phyloP scores from a whole-genome alignment of 2,888 invertebrate genomes.

The Amphimallon solstitiale region DNA sequence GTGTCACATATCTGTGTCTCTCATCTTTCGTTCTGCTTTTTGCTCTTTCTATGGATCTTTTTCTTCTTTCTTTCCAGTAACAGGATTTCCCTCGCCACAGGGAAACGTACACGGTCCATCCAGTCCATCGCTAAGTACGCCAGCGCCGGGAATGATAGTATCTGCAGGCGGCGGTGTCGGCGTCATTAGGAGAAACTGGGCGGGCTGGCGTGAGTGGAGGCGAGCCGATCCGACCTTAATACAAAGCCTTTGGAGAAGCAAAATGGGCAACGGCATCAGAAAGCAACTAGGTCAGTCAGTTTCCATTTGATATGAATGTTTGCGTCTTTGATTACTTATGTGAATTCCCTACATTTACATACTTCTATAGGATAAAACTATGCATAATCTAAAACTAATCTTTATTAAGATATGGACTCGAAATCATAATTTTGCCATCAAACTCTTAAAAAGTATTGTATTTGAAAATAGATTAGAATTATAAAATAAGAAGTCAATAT shows the following conservation, averaged over 20 bases:
- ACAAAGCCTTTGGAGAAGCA: conserved; percentile 78
- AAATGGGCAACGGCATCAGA: conserved; percentile 76
- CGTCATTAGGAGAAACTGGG: conserved; percentile 67
- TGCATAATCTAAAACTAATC: too few relatives aligned
- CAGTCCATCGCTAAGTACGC: conserved; percentile 65
- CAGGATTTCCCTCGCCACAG: conserved; percentile 65
- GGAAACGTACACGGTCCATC: conserved; percentile 69
- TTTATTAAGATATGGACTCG: too few relatives aligned
- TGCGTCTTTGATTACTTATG: neutral
- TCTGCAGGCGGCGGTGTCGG: conserved; percentile 66
- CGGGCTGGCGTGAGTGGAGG: conserved; percentile 76
- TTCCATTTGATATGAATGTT: neutral
- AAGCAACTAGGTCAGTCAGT: conserved; percentile 68
- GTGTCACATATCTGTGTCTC: too few relatives aligned
- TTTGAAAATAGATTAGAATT: too few relatives aligned
- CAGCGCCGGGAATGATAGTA: conserved; percentile 66
- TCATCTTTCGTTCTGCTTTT: too few relatives aligned
- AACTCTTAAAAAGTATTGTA: too few relatives aligned
- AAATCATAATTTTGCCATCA: too few relatives aligned
- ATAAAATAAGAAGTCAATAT: too few relatives aligned
- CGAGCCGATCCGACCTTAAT: conserved; percentile 77
- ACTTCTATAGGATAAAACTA: too few relatives aligned
- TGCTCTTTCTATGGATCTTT: neutral
- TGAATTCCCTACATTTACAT: neutral
- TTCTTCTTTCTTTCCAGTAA: conserved; percentile 53